Conservation (phyloP, 1,140 invertebrate genomes). For the Bursaphelenchus mucronatus region DNA sequence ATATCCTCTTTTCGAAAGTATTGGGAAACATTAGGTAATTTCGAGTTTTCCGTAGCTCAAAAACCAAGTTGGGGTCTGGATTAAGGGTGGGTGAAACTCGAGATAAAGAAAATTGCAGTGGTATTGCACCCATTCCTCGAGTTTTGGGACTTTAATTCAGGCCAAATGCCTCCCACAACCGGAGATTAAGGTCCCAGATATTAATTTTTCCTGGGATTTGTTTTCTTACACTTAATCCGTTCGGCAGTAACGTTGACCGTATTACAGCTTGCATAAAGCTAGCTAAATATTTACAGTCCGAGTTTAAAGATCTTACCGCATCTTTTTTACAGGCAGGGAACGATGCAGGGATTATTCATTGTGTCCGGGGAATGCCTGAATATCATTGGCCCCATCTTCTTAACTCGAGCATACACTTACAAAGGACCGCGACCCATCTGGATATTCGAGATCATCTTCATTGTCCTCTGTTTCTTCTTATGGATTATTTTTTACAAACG, state of each 20-base stretch:
- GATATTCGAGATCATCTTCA: constrained; percentile 29
- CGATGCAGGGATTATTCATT: constrained; percentile 13
- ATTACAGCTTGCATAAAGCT: background rate
- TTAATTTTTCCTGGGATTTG: constrained; percentile 3
- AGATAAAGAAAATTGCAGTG: too few relatives aligned
- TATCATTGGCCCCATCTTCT: constrained; percentile 34
- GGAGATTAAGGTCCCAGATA: too few relatives aligned
- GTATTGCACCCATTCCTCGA: too few relatives aligned
- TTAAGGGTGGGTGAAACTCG: too few relatives aligned
- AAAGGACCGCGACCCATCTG: constrained; percentile 26
- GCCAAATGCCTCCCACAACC: too few relatives aligned
- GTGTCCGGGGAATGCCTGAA: constrained; percentile 19
- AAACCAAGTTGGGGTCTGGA: too few relatives aligned
- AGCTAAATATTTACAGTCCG: constrained; percentile 3
- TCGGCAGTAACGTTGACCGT: too few relatives aligned
- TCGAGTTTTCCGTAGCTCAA: too few relatives aligned
- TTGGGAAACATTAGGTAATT: constrained; percentile 28
- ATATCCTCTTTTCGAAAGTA: constrained; percentile 46
- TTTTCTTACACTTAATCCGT: background rate
- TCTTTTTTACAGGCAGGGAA: constrained; percentile 26
- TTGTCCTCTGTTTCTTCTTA: constrained; percentile 12
- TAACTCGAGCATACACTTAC: constrained; percentile 24
- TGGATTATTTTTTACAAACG: constrained; percentile 28
- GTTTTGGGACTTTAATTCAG: too few relatives aligned
- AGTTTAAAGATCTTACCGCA: constrained; percentile 2